Base-by-base conservation (phyloP, 2,797 vertebrate genomes). In the Psittacula derbiana region DNA sequence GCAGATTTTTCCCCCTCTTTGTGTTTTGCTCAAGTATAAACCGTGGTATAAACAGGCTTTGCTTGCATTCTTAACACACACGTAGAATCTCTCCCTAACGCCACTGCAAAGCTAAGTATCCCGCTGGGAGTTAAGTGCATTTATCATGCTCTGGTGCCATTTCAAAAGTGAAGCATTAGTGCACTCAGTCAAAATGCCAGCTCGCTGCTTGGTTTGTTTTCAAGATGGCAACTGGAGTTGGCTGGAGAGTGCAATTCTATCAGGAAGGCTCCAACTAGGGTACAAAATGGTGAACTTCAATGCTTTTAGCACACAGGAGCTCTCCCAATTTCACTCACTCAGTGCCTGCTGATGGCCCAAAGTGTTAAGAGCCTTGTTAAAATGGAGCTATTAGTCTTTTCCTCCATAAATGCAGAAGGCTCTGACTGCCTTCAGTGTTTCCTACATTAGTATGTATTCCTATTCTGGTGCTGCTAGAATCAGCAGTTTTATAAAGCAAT, bases 401-500 rank as follows among this genome's bases (percentile, higher is more conserved):
- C 85, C 93, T 97, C 92, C 88, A 94, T 94, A 97, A 98, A 98
- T 83, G 97, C 88, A 94, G 96, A 88, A 95, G 79, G 66, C 88
- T 95, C 88, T 95, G 95, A 93, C 97, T 96, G 88, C 88, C 95
- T 95, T 97, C 93, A 91, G 91, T 95, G 82, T 94, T 97, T 96
- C 96, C 96, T 97, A 96, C 96, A 97, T 98, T 97, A 97, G 97
- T 96, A 96, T 96, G 97, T 97, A 96, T 98, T 97, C 95, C 94
- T 95, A 94, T 96, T 94, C 93, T 12, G 30, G 93, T 94, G 93
- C 94, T 97, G 97, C 97, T 97, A 88, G 96, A 97, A 97, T 98
- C 98, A 98, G 98, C 97, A 97, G 90, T 97, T 98, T 98, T 97
- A 96, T 96, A 97, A 97, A 97, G 97, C 97, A 98, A 98, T 98